A percentile compares a stretch with the other conserved stretches of the same genome.
These are phyloP conservation scores for Chaetodon auriga DNA, from an alignment of 2,113 vertebrate genomes.

Conservation along the genomic window DNA sequence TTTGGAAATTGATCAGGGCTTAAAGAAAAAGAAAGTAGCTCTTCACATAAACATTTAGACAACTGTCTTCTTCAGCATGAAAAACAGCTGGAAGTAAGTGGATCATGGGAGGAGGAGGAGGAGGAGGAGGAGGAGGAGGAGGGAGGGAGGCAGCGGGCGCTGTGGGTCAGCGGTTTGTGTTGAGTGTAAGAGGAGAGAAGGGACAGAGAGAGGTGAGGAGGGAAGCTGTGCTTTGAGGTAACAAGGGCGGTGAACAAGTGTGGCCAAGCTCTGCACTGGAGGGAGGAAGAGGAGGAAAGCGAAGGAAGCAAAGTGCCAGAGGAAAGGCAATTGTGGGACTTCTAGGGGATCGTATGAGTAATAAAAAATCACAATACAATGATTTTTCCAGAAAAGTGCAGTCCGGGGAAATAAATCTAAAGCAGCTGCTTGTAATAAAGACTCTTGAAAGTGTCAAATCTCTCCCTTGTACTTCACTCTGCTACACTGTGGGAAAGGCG, in stretches of 20 bases:
- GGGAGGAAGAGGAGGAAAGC: slow-evolving; percentile 65
- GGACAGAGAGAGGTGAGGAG: slow-evolving; percentile 63
- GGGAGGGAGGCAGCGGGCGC: slow-evolving; percentile 52
- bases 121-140: slow-evolving; percentile 28
- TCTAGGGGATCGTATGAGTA: slow-evolving; percentile 66
- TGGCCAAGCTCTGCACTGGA: slow-evolving; percentile 61
- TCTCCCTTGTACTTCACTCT: slow-evolving; percentile 52
- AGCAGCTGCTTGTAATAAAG: slow-evolving; percentile 82
- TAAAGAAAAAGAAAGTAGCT: slow-evolving; percentile 82
- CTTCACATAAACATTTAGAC: slow-evolving; percentile 87
- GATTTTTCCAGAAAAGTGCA: slow-evolving; percentile 80
- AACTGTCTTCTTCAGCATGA: slow-evolving; percentile 85
- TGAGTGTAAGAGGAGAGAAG: slow-evolving; percentile 71
- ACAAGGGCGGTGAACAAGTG: slow-evolving; percentile 52
- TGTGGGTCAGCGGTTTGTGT: slow-evolving; percentile 73
- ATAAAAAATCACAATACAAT: slow-evolving; percentile 78
- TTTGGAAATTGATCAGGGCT: slow-evolving; percentile 81
- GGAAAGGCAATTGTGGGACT: slow-evolving; percentile 69
- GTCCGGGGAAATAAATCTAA: slow-evolving; percentile 73
- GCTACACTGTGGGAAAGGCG: slow-evolving; percentile 59
- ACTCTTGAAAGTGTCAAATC: slow-evolving; percentile 70
- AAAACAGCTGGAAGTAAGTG: slow-evolving; percentile 86
- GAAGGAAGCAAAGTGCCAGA: slow-evolving; percentile 60
- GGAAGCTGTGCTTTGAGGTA: slow-evolving; percentile 60
- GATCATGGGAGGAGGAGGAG: slow-evolving; percentile 62